Base-by-base conservation (phyloP, 2,888 invertebrate species). In the Cenopis cana region DNA sequence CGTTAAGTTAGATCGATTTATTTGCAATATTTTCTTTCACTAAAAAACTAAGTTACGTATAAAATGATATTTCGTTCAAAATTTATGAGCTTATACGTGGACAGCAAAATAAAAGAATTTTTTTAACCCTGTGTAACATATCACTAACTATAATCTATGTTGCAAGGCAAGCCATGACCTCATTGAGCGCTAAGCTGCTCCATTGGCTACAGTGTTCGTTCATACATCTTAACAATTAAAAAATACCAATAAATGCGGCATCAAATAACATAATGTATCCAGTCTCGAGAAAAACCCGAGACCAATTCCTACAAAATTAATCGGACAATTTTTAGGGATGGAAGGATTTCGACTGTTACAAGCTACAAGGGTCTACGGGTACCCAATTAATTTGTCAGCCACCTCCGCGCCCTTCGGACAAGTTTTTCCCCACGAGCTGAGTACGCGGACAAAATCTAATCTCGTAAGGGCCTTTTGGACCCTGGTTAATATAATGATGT, bases 351-450 rank as follows among this genome's bases (percentile, higher is more conserved):
- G 84, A 86, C 76, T 78, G 78, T 78, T n/a, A 41, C 41, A 14
- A 14, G 46, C 46, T 86, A 85, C 86, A 85, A 86, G 89, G 89
- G 85, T 83, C 69, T 78, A 33, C 29, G 49, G 77, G 77, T 77
- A 83, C 86, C 86, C 85, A 86, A 86, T 86, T 86, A 86, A 86
- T 84, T 83, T 80, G 77, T 76, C 77, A 80, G 83, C 79, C 84
- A 81, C 84, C 84, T 82, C 76, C 72, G 77, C 74, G 75, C 62
- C 74, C 73, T 75, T 69, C 74, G 77, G 76, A 78, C 77, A 84
- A 85, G 82, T 83, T 85, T 85, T 84, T 83, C 78, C 79, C 76
- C 74, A 65, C 76, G 77, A 75, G 75, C 74, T 77, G 73, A 73
- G 79, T 81, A 76, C 75, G 78, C 79, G 78, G 80, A 79, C 79